These are phyloP conservation scores for Australoheros scitulus DNA, from an alignment of 2,113 vertebrate genomes.

Conservation along the genomic window DNA sequence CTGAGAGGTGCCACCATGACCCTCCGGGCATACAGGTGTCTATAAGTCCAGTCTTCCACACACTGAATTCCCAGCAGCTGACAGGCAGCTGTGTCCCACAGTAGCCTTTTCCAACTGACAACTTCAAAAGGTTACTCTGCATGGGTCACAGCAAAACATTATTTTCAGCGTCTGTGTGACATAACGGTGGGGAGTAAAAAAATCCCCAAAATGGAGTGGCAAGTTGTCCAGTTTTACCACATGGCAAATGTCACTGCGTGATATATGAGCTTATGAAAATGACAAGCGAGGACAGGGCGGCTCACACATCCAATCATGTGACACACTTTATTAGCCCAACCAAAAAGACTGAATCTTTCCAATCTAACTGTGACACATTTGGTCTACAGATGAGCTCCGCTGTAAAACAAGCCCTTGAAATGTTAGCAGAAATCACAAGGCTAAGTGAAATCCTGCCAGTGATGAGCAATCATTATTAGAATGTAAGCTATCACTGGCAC, in stretches of 20 bases:
- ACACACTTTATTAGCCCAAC: slow-evolving; percentile 56
- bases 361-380: slow-evolving; percentile 65
- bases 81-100: slow-evolving; percentile 54
- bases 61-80: slow-evolving; percentile 49
- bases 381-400: slow-evolving; percentile 66
- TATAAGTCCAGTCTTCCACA: slow-evolving; percentile 33
- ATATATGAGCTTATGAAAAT: slow-evolving; percentile 64
- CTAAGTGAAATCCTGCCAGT: slow-evolving; percentile 39
- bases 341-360: slow-evolving; percentile 42
- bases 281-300: slow-evolving; percentile 44
- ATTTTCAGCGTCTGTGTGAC: slow-evolving; percentile 57
- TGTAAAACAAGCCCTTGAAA: slow-evolving; percentile 58
- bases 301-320: slow-evolving; percentile 53
- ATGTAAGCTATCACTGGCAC: slow-evolving; percentile 29
- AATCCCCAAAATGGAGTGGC: slow-evolving; percentile 44
- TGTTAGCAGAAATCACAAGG: slow-evolving; percentile 58
- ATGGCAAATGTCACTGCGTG: slow-evolving; percentile 65
- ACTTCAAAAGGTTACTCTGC: slow-evolving; percentile 65
- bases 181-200: slow-evolving; percentile 1
- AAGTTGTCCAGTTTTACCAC: slow-evolving; percentile 65
- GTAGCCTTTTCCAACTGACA: slow-evolving; percentile 59
- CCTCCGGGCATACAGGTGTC: slow-evolving; percentile 55
- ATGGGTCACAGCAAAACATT: slow-evolving; percentile 60
- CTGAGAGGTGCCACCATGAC: slow-evolving; percentile 49
- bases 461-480: slow-evolving; percentile 38